Conservation (phyloP, 2,888 invertebrate genomes). For the Cynaeus angustus region DNA sequence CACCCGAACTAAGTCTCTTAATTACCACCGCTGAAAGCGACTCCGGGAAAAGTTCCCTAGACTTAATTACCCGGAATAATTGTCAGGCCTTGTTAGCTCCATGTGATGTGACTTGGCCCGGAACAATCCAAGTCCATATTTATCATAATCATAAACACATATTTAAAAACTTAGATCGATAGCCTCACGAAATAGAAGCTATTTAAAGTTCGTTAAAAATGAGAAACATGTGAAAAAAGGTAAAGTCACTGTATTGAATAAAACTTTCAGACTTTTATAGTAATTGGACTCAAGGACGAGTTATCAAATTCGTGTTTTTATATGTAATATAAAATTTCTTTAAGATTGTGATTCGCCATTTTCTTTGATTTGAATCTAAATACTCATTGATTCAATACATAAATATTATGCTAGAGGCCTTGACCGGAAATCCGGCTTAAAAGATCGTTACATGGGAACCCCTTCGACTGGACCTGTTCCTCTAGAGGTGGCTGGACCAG, state of each 20-base stretch:
- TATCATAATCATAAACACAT: slow-evolving; percentile 25
- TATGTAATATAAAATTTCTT: no score
- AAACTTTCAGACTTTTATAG: no score
- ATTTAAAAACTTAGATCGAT: neutral
- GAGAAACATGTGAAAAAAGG: no score
- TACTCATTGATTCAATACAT: no score
- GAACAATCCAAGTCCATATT: slow-evolving; percentile 46
- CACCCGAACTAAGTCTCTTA: slow-evolving; percentile 73
- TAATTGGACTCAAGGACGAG: no score
- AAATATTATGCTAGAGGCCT: slow-evolving; percentile 3
- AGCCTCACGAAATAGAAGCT: neutral
- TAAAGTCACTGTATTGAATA: no score
- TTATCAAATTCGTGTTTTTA: no score
- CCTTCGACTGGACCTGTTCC: slow-evolving; percentile 1
- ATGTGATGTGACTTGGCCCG: slow-evolving; percentile 61
- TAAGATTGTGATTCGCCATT: neutral
- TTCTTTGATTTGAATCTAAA: neutral
- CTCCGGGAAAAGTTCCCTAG: slow-evolving; percentile 73
- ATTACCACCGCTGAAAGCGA: slow-evolving; percentile 72
- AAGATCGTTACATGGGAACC: slow-evolving; percentile 27
- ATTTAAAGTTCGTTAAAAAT: neutral
- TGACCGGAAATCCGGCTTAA: slow-evolving; percentile 32
- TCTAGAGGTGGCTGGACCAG: neutral
- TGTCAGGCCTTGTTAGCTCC: slow-evolving; percentile 72
- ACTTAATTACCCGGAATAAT: slow-evolving; percentile 78